phyloP scores from a whole-genome alignment of 1,140 invertebrate species.

The Apis laboriosa region DNA sequence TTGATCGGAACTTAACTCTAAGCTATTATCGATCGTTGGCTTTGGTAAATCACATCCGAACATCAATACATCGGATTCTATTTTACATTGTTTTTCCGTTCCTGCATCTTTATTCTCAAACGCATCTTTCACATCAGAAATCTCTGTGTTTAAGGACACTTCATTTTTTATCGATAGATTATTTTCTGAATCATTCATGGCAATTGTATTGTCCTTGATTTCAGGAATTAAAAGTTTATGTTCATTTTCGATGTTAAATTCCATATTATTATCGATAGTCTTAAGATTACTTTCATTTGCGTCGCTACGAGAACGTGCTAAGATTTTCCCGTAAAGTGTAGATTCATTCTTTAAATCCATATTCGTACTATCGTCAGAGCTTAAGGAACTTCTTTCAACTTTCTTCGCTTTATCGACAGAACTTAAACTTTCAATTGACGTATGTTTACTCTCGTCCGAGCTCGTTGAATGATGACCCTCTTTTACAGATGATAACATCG shows the following conservation, averaged over 20 bases:
- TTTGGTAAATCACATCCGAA: slow-evolving; percentile 82
- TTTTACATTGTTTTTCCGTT: slow-evolving; percentile 61
- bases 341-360: slow-evolving; percentile 70
- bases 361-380: slow-evolving; percentile 67
- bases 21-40: slow-evolving; percentile 79
- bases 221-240: slow-evolving; percentile 22
- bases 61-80: slow-evolving; percentile 79
- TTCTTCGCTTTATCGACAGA: slow-evolving; percentile 61
- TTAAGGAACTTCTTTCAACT: slow-evolving; percentile 62
- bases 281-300: slow-evolving; percentile 42
- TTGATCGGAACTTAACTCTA: slow-evolving; percentile 87
- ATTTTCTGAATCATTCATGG: slow-evolving; percentile 34
- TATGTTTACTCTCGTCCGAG: slow-evolving; percentile 70
- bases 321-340: slow-evolving; percentile 67
- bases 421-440: slow-evolving; percentile 70
- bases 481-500: slow-evolving; percentile 66
- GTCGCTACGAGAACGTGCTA: slow-evolving; percentile 53
- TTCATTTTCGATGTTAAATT: slow-evolving; percentile 22
- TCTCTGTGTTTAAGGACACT: slow-evolving; percentile 37
- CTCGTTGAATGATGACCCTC: slow-evolving; percentile 66
- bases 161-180: slow-evolving; percentile 51
- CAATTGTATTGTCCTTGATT: slow-evolving; percentile 19
- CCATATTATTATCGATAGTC: neutral
- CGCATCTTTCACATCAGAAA: slow-evolving; percentile 35
- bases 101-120: slow-evolving; percentile 57